Evolutionary conservation across 2,113 vertebrate genomes (phyloP).

Genomic region (Petrocephalus zakoni): DNA sequence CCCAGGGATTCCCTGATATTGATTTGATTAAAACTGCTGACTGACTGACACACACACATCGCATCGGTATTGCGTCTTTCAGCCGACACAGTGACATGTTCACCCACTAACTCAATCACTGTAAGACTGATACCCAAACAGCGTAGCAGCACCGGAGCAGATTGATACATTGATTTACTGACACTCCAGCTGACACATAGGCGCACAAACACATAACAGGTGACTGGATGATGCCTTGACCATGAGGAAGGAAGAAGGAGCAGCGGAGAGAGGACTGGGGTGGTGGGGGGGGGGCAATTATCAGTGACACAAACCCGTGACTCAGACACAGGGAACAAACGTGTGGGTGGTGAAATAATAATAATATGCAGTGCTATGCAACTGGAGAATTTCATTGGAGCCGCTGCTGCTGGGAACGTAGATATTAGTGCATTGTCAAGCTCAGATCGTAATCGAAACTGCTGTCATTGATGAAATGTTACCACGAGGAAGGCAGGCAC

Average conservation of each 20-base stretch:
- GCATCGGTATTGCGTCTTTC: not conserved
- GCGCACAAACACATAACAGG: not conserved
- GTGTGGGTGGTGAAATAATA: constrained; percentile 25
- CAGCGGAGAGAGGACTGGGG: constrained; percentile 18
- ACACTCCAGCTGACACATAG: not conserved
- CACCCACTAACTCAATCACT: not conserved
- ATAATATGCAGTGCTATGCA: constrained; percentile 43
- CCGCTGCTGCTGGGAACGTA: not conserved
- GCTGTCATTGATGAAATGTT: not conserved
- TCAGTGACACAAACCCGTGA: constrained; percentile 50
- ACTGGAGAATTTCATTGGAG: constrained; percentile 35
- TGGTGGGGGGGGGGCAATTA: constrained; percentile 13
- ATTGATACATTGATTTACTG: constrained; percentile 34
- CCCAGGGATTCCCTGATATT: constrained; percentile 47
- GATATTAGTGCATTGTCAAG: not conserved
- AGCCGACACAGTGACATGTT: not conserved
- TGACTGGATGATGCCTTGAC: not conserved
- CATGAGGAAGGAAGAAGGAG: too few relatives aligned
- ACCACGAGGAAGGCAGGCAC: not conserved
- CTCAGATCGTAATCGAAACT: not conserved
- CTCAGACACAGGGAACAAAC: constrained; percentile 36
- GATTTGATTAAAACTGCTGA: constrained; percentile 42
- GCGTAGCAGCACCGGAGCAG: constrained; percentile 38
- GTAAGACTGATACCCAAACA: not conserved
- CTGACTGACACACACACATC: constrained; percentile 21